phyloP scores from a whole-genome alignment of 2,113 vertebrate genomes.

The Danionella cerebrum region DNA sequence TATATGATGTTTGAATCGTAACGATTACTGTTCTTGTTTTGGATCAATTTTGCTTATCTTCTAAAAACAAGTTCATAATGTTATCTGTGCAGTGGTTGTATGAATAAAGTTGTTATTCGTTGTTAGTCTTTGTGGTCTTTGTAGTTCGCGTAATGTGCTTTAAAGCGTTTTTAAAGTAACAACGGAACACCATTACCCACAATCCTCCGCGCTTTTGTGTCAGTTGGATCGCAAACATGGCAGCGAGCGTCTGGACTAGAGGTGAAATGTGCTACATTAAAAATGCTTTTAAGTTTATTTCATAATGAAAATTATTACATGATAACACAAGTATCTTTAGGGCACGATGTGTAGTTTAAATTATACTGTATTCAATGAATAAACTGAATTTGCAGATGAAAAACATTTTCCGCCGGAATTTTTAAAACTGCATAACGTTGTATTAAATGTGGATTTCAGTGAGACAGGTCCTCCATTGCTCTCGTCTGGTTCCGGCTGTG shows the following conservation, averaged over 20 bases:
- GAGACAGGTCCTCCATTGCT: slow-evolving; percentile 40
- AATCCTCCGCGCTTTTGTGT: slow-evolving; percentile 23
- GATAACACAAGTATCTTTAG: no score
- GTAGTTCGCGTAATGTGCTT: neutral
- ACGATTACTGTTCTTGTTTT: neutral
- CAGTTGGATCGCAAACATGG: slow-evolving; percentile 52
- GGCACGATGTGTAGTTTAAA: no score
- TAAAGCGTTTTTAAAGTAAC: neutral
- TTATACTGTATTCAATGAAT: no score
- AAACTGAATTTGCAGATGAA: no score
- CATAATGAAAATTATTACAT: neutral
- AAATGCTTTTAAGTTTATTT: neutral
- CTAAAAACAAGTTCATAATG: neutral
- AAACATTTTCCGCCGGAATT: no score
- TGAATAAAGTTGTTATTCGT: slow-evolving; percentile 4
- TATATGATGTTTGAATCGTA: neutral
- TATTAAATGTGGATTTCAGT: neutral
- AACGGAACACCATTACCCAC: slow-evolving; percentile 37
- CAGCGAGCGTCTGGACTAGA: slow-evolving; percentile 47
- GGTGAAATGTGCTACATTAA: slow-evolving; percentile 55
- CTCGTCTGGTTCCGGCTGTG: slow-evolving; percentile 11
- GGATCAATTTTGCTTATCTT: neutral
- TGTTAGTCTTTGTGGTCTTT: neutral
- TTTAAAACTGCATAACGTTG: no score
- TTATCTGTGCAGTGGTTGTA: neutral